Evolutionary conservation across 2,113 vertebrate species (phyloP), one percentile per base, ranked within the genome.

Genomic region (Trichomycterus rosablanca): DNA sequence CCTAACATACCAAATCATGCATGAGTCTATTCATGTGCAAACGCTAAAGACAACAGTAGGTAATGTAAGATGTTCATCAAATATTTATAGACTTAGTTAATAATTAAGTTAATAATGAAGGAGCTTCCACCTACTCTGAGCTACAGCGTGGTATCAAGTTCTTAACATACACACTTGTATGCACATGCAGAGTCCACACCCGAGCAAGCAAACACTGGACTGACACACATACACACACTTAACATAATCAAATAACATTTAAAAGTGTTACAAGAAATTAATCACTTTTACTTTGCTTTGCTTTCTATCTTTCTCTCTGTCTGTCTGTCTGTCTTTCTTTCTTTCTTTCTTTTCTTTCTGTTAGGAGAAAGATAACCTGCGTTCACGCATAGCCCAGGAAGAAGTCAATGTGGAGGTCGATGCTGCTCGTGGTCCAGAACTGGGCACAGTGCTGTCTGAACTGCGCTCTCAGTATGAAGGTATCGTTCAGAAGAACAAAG

Each of bases 361-460:
- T 72, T 65, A 91, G 89, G 89, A 91, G 64, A 14, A 90, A 3
- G 83, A 84, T 22, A 78, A 79, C 49, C 66, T 88, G 77, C 82
- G 68, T 59, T 77, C 80, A 26, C 84, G 83, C 15, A 68, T 88
- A 6, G 78, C 84, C 55, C 76, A 68, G 30, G 85, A 89, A 9
- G 82, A 87, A 50, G 80, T 91, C 30, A 88, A 76, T 0, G 89
- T 91, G 65, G 86, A 89, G 67, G 84, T 90, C 70, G 86, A 89
- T 42, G 79, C 83, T 0, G 63, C 67, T 43, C 77, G 53, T 0
- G 85, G 85, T 4, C 85, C 87, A 0, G 89, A 91, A 11, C 81
- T 91, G 43, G 85, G 79, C 12, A 63, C 70, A 2, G 50, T 86
- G 22, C 71, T 91, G 68, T 70, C 75, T 0, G 82, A 84, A 3